These are phyloP conservation scores for Macrophya alboannulata DNA, from an alignment of 2,888 invertebrate genomes.

Conservation along the genomic window DNA sequence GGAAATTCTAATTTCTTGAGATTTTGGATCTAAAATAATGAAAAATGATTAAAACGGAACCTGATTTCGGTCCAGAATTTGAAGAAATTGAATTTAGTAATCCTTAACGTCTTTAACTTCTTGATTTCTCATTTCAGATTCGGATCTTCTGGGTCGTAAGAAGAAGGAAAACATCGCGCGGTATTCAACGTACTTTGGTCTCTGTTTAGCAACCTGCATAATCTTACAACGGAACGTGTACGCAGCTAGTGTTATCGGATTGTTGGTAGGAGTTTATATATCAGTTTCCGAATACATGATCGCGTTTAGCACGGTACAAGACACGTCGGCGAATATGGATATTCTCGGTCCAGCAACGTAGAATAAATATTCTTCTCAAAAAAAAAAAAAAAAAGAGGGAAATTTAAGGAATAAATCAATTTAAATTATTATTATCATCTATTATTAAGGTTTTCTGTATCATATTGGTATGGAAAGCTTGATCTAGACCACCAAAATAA, in stretches of 20 bases:
- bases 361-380: background rate
- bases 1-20: background rate
- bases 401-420: background rate
- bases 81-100: background rate
- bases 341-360: conserved; percentile 66
- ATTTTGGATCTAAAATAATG: background rate
- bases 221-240: conserved; percentile 91
- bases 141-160: conserved; percentile 79
- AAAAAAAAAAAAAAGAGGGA: too few relatives aligned
- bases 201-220: conserved; percentile 92
- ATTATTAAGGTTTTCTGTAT: background rate
- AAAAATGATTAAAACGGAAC: background rate
- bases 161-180: conserved; percentile 84
- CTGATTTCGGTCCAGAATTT: background rate
- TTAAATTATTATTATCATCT: background rate
- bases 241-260: conserved; percentile 90
- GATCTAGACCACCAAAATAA: conserved; percentile 22
- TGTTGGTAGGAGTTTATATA: conserved; percentile 91
- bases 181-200: conserved; percentile 92
- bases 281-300: conserved; percentile 91
- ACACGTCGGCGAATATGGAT: conserved; percentile 72
- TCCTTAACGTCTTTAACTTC: background rate
- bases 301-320: conserved; percentile 72
- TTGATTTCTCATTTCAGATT: conserved; percentile 62
- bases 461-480: background rate